A percentile compares a stretch with the other conserved stretches of the same genome.
phyloP scores from a whole-genome alignment of 2,797 vertebrate genomes.

The Platalea minor region DNA sequence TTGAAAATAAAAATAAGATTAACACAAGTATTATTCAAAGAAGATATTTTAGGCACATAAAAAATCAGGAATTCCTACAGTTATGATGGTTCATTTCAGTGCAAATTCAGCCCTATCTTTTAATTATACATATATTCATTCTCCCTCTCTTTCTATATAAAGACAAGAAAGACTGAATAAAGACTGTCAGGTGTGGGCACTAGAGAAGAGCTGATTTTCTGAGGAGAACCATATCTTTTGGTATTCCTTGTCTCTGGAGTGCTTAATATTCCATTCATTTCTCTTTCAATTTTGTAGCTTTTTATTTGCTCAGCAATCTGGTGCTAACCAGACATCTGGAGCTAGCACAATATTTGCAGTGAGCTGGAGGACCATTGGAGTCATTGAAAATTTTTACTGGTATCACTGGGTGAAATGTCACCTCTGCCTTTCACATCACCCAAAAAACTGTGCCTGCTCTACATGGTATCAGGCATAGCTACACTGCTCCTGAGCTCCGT shows the following conservation, averaged over 20 bases:
- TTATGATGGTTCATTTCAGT: not conserved
- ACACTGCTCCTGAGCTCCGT: not conserved
- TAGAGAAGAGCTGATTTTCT: not conserved
- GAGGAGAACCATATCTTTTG: not conserved
- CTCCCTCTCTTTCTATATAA: not conserved
- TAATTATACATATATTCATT: not conserved
- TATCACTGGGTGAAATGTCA: not conserved
- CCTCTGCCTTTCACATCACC: not conserved
- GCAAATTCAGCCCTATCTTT: not conserved
- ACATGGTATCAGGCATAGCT: not conserved
- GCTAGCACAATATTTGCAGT: not conserved
- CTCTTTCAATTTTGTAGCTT: not conserved
- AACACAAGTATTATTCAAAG: not conserved
- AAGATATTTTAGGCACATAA: conserved; percentile 21
- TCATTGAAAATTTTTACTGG: not conserved
- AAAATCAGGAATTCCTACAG: conserved; percentile 6
- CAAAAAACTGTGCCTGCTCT: not conserved
- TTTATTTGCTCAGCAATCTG: not conserved
- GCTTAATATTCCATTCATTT: not conserved
- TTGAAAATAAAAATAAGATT: conserved; percentile 17
- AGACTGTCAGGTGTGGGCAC: not conserved
- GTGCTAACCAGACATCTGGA: not conserved
- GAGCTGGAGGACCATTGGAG: not conserved
- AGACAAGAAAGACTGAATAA: not conserved
- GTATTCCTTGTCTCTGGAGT: not conserved